A percentile compares a stretch with the other conserved stretches of the same genome.
Conservation (phyloP, 2,113 vertebrate species). For the Chionis minor region DNA sequence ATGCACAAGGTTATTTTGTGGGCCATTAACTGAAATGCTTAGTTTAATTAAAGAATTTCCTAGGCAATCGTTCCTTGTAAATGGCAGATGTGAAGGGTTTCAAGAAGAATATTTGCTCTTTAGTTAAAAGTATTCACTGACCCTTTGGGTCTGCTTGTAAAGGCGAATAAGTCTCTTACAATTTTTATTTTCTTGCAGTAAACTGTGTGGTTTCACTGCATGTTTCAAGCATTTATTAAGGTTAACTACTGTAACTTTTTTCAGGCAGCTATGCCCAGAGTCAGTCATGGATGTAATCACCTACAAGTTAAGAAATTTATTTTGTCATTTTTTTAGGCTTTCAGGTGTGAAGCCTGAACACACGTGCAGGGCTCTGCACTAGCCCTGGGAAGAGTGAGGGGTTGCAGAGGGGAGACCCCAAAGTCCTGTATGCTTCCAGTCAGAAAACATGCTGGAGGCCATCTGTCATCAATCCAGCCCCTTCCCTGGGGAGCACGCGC, state of each 20-base stretch:
- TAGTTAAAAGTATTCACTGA: neutral
- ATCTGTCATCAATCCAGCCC: neutral
- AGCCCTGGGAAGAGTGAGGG: neutral
- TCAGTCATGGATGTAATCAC: neutral
- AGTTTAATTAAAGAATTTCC: neutral
- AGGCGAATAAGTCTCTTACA: neutral
- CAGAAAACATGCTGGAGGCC: neutral
- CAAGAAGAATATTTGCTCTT: neutral
- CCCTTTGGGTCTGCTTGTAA: neutral
- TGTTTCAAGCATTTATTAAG: neutral
- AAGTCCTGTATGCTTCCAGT: neutral
- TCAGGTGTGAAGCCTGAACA: neutral
- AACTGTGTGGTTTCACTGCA: neutral
- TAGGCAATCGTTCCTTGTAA: neutral
- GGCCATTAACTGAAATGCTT: neutral
- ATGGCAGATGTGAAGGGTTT: neutral
- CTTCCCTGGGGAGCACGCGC: neutral
- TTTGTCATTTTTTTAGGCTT: neutral
- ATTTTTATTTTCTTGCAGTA: neutral
- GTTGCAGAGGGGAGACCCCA: accelerated
- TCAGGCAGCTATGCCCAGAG: neutral
- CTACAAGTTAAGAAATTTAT: neutral
- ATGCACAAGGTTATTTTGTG: neutral
- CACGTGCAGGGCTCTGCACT: neutral
- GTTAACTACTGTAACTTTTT: neutral